Evolutionary conservation across 1,140 invertebrate species (phyloP), one percentile per base, ranked within the genome.

Genomic region (Procambarus virginalis): DNA sequence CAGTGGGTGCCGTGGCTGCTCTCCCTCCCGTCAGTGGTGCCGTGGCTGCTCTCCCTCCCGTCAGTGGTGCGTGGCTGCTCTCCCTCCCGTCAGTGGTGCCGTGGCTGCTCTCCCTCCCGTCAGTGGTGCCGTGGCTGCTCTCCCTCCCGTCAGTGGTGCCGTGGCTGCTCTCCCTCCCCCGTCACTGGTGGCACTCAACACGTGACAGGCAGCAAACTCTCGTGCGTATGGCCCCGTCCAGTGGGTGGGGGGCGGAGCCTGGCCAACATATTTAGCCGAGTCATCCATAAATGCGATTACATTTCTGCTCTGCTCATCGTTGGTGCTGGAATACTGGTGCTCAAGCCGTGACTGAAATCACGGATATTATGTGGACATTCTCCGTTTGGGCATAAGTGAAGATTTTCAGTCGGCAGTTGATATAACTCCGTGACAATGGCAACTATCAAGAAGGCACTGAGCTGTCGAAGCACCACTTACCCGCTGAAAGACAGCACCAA

Each of bases 301-400:
- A 73, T 8, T 73, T 34, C n/a, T n/a, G 2, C n/a, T 34, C 68
- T 34, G 46, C 4, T 49, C 49, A 14, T 49, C 76, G 49, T 48
- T 78, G 76, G 76, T 78, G 76, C 76, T 78, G 22, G 58, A 82
- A 82, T 45, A 14, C 17, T 48, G 58, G 22, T 34, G 80, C 10
- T 82, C 80, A 64, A n/a, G 14, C 12, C 17, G 58, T 60, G 68
- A 55, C 80, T 68, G 58, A 46, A 6, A 73, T 34, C 68, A 22
- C 68, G 6, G 10, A 73, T 73, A 73, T 34, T 22, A 73, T 68
- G 58, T 14, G 45, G 34, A 46, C 68, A 48, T 12, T 51, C 80
- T 68, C 22, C 20, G 55, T 64, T 64, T 34, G 48, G 46, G 2
- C 80, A 48, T 20, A 20, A 64, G 34, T 45, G 45, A 82, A 12